Percentiles rank a stretch among this genome's conserved stretches.
These are phyloP conservation scores for Colaptes auratus DNA, from an alignment of 2,113 vertebrate genomes.

Conservation along the genomic window DNA sequence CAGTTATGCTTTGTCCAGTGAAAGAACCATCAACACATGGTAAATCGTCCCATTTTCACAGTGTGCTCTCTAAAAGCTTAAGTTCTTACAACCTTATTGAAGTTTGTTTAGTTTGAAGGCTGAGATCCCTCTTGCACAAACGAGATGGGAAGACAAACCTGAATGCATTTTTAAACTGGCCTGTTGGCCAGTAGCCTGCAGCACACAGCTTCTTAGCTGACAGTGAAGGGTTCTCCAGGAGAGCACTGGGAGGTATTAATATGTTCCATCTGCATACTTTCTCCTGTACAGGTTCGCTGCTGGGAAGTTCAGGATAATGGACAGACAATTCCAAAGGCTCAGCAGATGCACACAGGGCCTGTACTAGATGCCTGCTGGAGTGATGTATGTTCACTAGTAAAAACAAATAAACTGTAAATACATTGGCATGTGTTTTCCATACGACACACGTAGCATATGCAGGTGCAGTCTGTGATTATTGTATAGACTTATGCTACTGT, in stretches of 20 bases:
- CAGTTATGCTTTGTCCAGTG: background rate
- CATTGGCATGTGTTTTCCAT: background rate
- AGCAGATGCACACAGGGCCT: slow-evolving; percentile 98
- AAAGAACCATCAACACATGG: background rate
- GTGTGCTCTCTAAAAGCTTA: background rate
- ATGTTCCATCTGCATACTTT: background rate
- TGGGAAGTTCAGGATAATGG: slow-evolving; percentile 99
- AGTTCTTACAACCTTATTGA: fast-evolving
- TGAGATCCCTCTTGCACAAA: background rate
- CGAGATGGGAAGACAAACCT: background rate
- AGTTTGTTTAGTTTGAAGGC: background rate
- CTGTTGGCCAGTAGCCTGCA: background rate
- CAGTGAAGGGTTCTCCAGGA: background rate
- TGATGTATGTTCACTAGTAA: slow-evolving; percentile 81
- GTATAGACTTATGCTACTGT: background rate
- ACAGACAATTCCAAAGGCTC: slow-evolving; percentile 97
- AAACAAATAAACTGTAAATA: background rate
- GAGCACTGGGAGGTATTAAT: background rate
- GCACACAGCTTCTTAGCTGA: background rate
- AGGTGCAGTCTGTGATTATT: background rate
- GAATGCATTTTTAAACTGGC: background rate
- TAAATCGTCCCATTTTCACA: background rate
- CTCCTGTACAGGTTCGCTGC: slow-evolving; percentile 87
- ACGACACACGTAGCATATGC: fast-evolving
- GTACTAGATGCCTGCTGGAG: slow-evolving; percentile 97